A percentile compares a stretch with the other conserved stretches of the same genome.
Conservation (phyloP, 2,888 invertebrate genomes). For the Chirona hameri region DNA sequence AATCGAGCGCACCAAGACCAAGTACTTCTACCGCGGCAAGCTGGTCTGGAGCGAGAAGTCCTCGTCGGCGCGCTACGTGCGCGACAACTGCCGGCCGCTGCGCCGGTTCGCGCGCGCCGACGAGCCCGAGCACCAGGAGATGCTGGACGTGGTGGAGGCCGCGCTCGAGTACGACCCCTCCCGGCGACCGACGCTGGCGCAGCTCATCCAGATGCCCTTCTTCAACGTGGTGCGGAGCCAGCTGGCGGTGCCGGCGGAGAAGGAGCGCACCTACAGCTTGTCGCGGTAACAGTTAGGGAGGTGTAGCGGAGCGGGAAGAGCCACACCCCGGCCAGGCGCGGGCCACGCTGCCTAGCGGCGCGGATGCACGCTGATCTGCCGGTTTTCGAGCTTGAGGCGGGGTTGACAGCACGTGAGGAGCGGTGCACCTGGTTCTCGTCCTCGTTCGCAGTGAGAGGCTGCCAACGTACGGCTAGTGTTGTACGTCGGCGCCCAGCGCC, state of each 20-base stretch:
- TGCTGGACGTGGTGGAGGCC: conserved; percentile 89
- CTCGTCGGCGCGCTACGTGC: conserved; percentile 93
- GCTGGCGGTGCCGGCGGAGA: conserved; percentile 58
- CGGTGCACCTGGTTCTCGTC: not conserved
- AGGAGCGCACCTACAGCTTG: conserved; percentile 72
- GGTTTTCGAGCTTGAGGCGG: too few species aligned
- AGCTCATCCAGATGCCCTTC: conserved; percentile 6
- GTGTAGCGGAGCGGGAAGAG: not conserved
- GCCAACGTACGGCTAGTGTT: too few species aligned
- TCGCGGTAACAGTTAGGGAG: not conserved
- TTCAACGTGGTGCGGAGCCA: not conserved
- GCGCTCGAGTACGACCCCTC: conserved; percentile 98
- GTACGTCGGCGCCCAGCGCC: too few species aligned
- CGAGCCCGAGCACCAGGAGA: conserved; percentile 78
- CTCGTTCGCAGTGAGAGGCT: not conserved
- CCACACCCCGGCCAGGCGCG: not conserved
- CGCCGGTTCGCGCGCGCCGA: conserved; percentile 52
- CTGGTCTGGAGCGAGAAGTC: conserved; percentile 98
- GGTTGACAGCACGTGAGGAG: not conserved
- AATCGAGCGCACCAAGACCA: conserved; percentile 87
- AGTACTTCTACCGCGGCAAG: conserved; percentile 96
- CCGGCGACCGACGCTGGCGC: conserved; percentile 71
- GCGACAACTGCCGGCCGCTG: conserved; percentile 96
- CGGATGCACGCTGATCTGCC: not conserved
- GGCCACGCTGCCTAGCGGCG: not conserved